Base-by-base conservation (phyloP, 2,113 vertebrate species). In the Dendropsophus ebraccatus region DNA sequence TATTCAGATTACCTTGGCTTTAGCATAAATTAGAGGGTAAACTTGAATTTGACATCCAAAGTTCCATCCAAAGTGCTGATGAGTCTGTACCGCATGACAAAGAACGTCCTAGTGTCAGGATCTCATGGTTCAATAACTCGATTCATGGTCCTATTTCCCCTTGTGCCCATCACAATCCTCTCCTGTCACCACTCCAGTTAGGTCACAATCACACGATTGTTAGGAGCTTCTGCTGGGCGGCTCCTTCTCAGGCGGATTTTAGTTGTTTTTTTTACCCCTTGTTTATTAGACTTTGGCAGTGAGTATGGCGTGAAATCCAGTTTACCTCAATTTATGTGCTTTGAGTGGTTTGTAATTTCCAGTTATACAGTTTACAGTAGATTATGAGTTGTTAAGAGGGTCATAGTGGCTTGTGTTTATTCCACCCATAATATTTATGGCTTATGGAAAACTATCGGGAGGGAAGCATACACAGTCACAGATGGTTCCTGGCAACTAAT, bases 141-240 rank as follows among this genome's bases (percentile, higher is more conserved):
- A 72, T 56, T 56, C 50, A 73, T 80, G 47, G 23, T 86, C 23
- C 47, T 76, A 65, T 84, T 67, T 21, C n/a, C 35, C 37, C 50
- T 47, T 45, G 30, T 47, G 37, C 19, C 9, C 58, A 49, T 13
- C 73, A 78, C 74, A 85, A 79, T 85, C 52, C 45, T 54, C 52
- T 9, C n/a, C 82, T 74, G 82, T 84, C 50, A 74, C 58, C 25
- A 58, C 76, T 54, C 52, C 23, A 21, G 47, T 85, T 79, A 79
- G 70, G 75, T 85, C 30, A 91, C 83, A 91, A 89, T 89, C 49
- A 77, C 52, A 87, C 23, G 60, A 69, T 86, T 52, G 56, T 60
- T 21, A 19, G 8, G 54, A 49, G 70, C 67, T 79, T 60, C 62
- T 10, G 35, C 56, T 47, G 35, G 21, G 35, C n/a, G n/a, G 17